A percentile compares a stretch with the other conserved stretches of the same genome.
Conservation (phyloP, 1,140 invertebrate genomes). For the Philotrypesis tridentata region DNA sequence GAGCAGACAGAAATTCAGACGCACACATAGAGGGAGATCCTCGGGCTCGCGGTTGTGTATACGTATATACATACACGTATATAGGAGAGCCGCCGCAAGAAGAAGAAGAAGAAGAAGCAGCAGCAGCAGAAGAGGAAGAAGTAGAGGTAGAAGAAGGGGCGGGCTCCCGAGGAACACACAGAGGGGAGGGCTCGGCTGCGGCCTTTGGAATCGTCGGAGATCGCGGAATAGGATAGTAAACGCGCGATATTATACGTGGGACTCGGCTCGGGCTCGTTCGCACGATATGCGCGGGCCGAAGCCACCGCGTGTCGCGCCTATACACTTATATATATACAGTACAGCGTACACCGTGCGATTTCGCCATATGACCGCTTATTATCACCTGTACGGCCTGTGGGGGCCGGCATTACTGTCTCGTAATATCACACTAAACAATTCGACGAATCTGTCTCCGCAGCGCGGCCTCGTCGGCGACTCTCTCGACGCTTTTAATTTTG, state of each 20-base stretch:
- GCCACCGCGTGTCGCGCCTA: not conserved
- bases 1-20: not conserved
- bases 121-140: not conserved
- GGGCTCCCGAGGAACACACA: not conserved
- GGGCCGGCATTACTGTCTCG: not conserved
- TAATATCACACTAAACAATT: constrained; percentile 1
- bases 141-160: not conserved
- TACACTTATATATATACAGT: no score
- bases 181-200: not conserved
- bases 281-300: no score
- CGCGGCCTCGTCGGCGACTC: no score
- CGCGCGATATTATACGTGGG: constrained; percentile 22
- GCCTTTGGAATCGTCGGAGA: constrained; percentile 14
- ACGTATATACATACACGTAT: no score
- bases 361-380: not conserved
- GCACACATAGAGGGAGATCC: not conserved
- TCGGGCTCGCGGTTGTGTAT: no score
- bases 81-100: not conserved
- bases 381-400: not conserved
- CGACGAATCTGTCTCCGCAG: not conserved
- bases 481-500: no score
- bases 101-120: not conserved
- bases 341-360: no score
- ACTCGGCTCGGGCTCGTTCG: constrained; percentile 8
- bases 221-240: constrained; percentile 34